Evolutionary conservation across 2,888 invertebrate species (phyloP).

Genomic region (Lepetodrilus schrolli): DNA sequence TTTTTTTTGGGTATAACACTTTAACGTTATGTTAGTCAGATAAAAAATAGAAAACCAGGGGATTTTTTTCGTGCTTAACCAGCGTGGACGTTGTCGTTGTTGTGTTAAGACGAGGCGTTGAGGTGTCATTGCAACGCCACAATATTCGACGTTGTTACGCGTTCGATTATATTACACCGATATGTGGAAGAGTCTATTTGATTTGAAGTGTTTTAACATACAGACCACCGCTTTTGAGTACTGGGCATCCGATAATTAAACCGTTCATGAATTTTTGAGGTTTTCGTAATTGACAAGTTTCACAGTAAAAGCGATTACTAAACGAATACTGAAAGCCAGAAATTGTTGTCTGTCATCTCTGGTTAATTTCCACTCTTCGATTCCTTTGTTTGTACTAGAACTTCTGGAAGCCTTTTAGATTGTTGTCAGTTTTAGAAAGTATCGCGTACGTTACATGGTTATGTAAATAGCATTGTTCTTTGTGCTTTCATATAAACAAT

Average conservation of each 20-base stretch:
- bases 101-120: neutral
- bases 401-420: no score
- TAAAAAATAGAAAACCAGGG: no score
- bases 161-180: neutral
- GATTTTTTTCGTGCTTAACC: neutral
- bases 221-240: slow-evolving; percentile 13
- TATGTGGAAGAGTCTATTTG: neutral
- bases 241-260: slow-evolving; percentile 3
- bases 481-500: no score
- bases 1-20: neutral
- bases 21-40: neutral
- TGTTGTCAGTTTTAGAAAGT: no score
- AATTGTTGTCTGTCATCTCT: neutral
- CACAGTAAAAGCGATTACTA: slow-evolving; percentile 1
- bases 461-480: no score
- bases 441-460: no score
- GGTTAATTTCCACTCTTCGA: slow-evolving; percentile 1
- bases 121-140: neutral
- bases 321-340: neutral
- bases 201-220: slow-evolving; percentile 27
- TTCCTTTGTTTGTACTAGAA: neutral
- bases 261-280: slow-evolving; percentile 25
- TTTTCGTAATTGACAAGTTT: slow-evolving; percentile 11
- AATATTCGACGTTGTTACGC: neutral
- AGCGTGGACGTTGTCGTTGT: neutral